Conservation (phyloP, 53 echinoderm and acorn worm species). For the Crossaster papposus region DNA sequence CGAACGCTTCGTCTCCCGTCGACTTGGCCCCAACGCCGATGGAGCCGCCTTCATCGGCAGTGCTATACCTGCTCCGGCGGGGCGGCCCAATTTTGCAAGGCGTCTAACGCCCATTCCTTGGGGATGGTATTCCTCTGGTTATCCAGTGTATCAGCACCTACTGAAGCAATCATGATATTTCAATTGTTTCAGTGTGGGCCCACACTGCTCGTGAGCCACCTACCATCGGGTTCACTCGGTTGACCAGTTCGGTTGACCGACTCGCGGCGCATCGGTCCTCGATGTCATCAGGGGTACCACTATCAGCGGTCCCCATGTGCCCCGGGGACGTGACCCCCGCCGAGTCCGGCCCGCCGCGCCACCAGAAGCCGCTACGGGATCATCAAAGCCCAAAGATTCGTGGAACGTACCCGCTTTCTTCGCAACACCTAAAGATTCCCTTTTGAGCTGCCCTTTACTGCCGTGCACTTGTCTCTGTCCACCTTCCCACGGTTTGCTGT, state of each 20-base stretch:
- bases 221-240: not conserved
- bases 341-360: not conserved
- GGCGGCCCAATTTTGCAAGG: not conserved
- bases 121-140: constrained; percentile 1
- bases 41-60: not conserved
- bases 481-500: not conserved
- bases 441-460: no score
- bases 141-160: not conserved
- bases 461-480: not conserved
- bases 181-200: not conserved
- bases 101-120: not conserved
- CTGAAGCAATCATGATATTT: not conserved
- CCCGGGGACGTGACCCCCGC: not conserved
- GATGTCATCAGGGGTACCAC: constrained; percentile 6
- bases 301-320: not conserved
- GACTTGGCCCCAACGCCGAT: no score
- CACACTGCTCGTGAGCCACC: constrained; percentile 4
- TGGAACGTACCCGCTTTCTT: not conserved
- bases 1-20: no score
- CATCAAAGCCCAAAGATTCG: not conserved
- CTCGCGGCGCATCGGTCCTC: not conserved
- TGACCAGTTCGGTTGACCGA: not conserved
- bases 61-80: not conserved
- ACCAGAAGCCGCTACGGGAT: not conserved
- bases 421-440: no score